Percentiles rank a stretch among this genome's conserved stretches.
Conservation (phyloP, 2,797 vertebrate species). For the Periparus ater region DNA sequence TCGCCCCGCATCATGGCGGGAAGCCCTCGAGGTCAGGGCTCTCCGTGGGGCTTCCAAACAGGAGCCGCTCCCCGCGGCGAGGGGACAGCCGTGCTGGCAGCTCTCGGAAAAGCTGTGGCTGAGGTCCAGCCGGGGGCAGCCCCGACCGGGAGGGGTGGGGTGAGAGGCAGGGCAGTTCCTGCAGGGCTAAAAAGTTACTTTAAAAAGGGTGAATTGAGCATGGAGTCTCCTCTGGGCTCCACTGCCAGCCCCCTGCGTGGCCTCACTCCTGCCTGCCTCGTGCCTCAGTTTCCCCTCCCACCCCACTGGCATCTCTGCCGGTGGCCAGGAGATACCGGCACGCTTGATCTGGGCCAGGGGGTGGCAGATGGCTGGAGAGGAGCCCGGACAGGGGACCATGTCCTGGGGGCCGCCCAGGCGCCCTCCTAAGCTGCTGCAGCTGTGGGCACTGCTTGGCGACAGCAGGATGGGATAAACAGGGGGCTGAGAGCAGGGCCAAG, state of each 20-base stretch:
- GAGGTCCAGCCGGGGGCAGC: background rate
- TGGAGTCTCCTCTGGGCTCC: background rate
- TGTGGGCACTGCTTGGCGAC: background rate
- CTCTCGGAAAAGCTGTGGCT: background rate
- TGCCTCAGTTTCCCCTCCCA: slow-evolving; percentile 50
- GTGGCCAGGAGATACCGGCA: background rate
- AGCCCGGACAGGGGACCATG: background rate
- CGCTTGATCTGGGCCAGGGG: background rate
- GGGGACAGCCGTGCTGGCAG: background rate
- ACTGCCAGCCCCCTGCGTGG: background rate
- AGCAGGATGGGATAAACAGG: slow-evolving; percentile 5
- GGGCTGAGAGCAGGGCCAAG: background rate
- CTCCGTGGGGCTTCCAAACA: background rate
- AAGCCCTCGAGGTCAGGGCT: slow-evolving; percentile 37
- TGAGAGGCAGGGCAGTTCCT: slow-evolving; percentile 22
- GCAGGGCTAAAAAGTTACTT: background rate
- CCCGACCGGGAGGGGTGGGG: background rate
- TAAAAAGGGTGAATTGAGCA: background rate
- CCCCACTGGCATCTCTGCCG: background rate
- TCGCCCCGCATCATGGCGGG: background rate
- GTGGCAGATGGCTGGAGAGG: slow-evolving; percentile 50
- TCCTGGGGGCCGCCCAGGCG: background rate
- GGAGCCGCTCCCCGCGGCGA: background rate
- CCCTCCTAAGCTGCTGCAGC: slow-evolving; percentile 53
- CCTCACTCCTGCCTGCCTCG: background rate